Percentiles rank a stretch among this genome's conserved stretches.
phyloP scores from a whole-genome alignment of 2,113 vertebrate species.

The Amia ocellicauda region DNA sequence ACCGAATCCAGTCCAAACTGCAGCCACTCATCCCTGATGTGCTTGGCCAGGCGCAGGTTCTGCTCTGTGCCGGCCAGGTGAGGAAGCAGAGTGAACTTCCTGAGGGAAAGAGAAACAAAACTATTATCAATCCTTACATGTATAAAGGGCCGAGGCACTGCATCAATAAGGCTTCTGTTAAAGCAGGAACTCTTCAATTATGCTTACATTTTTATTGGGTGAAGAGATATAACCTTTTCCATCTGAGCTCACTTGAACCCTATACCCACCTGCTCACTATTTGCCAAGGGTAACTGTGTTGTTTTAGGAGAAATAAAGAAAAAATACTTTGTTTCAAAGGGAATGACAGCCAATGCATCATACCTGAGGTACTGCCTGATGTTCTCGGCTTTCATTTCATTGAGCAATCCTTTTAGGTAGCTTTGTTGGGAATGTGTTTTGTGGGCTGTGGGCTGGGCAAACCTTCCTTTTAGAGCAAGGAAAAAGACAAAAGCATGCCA shows the following conservation, averaged over 20 bases:
- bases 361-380: constrained; percentile 86
- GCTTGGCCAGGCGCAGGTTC: constrained; percentile 79
- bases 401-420: constrained; percentile 69
- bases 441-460: constrained; percentile 62
- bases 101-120: constrained; percentile 48
- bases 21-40: constrained; percentile 82
- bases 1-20: constrained; percentile 86
- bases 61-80: constrained; percentile 87
- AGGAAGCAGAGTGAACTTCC: constrained; percentile 86
- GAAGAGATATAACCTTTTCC: too few relatives aligned
- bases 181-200: too few relatives aligned
- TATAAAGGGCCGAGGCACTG: too few relatives aligned
- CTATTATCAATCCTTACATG: too few relatives aligned
- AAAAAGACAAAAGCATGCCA: constrained; percentile 10
- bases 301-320: too few relatives aligned
- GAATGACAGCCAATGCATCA: constrained; percentile 25
- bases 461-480: constrained; percentile 73
- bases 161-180: too few relatives aligned
- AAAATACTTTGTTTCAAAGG: too few relatives aligned
- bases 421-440: constrained; percentile 26
- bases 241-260: too few relatives aligned
- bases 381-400: constrained; percentile 80
- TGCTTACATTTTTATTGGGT: too few relatives aligned
- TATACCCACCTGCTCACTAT: too few relatives aligned
- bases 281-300: too few relatives aligned